Evolutionary conservation across 30 jellyfish, hydroid and myxozoan species (phyloP).

Genomic region (Haliclystus octoradiatus): DNA sequence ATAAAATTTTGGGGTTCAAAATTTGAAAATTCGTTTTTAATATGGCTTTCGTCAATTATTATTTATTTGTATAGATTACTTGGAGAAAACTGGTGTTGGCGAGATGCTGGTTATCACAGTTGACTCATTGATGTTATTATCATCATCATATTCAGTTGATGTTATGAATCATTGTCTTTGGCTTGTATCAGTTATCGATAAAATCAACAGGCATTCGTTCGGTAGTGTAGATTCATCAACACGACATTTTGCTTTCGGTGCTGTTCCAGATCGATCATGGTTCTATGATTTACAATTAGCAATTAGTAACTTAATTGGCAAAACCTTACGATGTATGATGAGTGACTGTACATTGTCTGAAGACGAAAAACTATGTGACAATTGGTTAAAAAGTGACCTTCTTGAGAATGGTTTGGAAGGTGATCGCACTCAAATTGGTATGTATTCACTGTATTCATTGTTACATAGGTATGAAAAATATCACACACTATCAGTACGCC

Average conservation of each 20-base stretch:
- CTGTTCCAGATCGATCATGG: slow-evolving; percentile 29
- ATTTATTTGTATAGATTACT: background rate
- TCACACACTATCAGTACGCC: too few species aligned
- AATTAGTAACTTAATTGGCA: slow-evolving; percentile 43
- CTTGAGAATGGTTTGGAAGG: slow-evolving; percentile 44
- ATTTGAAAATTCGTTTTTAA: background rate
- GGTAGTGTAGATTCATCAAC: background rate
- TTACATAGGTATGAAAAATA: too few species aligned
- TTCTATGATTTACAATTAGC: slow-evolving; percentile 50
- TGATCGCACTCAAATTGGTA: background rate
- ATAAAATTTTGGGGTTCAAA: too few species aligned
- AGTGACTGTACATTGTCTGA: slow-evolving; percentile 10
- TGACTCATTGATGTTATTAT: background rate
- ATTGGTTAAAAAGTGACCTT: slow-evolving; percentile 38
- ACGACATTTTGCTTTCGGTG: background rate
- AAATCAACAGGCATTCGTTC: background rate
- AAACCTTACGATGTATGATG: slow-evolving; percentile 37
- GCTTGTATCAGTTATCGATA: background rate
- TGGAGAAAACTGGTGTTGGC: background rate
- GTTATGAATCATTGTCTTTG: background rate
- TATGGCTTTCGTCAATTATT: background rate
- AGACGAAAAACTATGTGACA: slow-evolving; percentile 25
- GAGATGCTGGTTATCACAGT: background rate
- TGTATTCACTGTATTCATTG: too few species aligned
- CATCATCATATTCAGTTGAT: background rate